These are phyloP conservation scores for Drosophila bunnanda DNA, from an alignment of 2,888 invertebrate species.

Conservation along the genomic window DNA sequence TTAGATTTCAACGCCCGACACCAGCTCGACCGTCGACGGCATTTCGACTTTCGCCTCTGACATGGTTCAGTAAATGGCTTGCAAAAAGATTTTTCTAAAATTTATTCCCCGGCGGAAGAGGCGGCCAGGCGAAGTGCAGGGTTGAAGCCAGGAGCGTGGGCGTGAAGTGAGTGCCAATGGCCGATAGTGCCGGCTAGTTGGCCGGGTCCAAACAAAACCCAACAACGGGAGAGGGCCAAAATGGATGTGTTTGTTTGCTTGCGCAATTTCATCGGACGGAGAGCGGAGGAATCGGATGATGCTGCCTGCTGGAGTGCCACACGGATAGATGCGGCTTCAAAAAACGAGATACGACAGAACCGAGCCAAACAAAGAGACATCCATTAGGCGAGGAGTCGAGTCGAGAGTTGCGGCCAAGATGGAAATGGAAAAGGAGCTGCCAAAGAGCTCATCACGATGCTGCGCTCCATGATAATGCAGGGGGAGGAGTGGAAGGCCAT, in stretches of 20 bases:
- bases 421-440: constrained; percentile 55
- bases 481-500: constrained; percentile 11
- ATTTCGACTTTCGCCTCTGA: constrained; percentile 38
- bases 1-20: constrained; percentile 36
- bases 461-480: constrained; percentile 18
- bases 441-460: constrained; percentile 27
- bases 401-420: constrained; percentile 36
- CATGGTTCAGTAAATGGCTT: constrained; percentile 37
- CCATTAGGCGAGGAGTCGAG: constrained; percentile 57
- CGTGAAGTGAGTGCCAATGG: constrained; percentile 33
- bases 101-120: constrained; percentile 33
- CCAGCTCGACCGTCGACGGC: constrained; percentile 22
- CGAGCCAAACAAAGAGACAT: constrained; percentile 56
- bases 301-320: constrained; percentile 34
- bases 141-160: background rate
- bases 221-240: constrained; percentile 15
- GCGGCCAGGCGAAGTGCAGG: constrained; percentile 5
- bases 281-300: constrained; percentile 12
- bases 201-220: constrained; percentile 26
- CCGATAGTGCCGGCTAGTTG: constrained; percentile 44
- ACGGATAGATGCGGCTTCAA: constrained; percentile 65
- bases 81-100: constrained; percentile 34
- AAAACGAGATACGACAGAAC: constrained; percentile 71
- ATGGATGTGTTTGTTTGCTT: constrained; percentile 65
- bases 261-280: constrained; percentile 58